Conservation (phyloP, 1,140 invertebrate genomes). For the Monochamus saltuarius region DNA sequence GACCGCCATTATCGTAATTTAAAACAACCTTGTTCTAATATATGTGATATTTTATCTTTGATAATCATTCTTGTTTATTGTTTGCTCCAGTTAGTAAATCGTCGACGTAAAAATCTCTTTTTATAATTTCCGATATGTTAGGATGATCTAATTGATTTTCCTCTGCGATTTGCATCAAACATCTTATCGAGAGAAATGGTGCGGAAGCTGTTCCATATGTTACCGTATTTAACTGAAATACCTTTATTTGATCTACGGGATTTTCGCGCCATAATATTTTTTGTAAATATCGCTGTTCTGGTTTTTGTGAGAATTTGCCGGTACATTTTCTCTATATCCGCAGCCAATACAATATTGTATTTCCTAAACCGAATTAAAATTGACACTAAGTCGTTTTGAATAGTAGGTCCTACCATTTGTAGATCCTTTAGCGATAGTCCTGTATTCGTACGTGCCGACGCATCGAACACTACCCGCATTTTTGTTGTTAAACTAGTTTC, state of each 20-base stretch:
- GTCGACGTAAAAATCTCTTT: no score
- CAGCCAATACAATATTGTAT: constrained; percentile 47
- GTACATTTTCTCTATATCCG: constrained; percentile 53
- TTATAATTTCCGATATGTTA: background rate
- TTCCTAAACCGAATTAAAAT: constrained; percentile 52
- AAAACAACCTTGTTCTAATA: no score
- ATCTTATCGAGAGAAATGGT: constrained; percentile 29
- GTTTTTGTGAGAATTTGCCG: constrained; percentile 45
- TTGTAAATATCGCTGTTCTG: constrained; percentile 37
- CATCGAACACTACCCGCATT: constrained; percentile 48
- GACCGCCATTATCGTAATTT: constrained; percentile 51
- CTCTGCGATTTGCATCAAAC: constrained; percentile 13
- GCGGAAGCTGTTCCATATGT: constrained; percentile 41
- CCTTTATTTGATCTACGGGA: constrained; percentile 23
- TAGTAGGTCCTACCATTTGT: constrained; percentile 34
- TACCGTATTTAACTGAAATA: constrained; percentile 43
- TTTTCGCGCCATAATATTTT: constrained; percentile 36
- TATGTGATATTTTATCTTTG: no score
- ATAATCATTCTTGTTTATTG: no score
- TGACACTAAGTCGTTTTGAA: constrained; percentile 40
- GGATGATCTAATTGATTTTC: constrained; percentile 8
- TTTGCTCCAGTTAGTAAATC: no score
- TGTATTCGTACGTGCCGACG: constrained; percentile 31
- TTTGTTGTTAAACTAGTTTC: constrained; percentile 39
- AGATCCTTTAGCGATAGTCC: constrained; percentile 43